phyloP scores from a whole-genome alignment of 2,888 invertebrate genomes.

The Chymomyza amoena region DNA sequence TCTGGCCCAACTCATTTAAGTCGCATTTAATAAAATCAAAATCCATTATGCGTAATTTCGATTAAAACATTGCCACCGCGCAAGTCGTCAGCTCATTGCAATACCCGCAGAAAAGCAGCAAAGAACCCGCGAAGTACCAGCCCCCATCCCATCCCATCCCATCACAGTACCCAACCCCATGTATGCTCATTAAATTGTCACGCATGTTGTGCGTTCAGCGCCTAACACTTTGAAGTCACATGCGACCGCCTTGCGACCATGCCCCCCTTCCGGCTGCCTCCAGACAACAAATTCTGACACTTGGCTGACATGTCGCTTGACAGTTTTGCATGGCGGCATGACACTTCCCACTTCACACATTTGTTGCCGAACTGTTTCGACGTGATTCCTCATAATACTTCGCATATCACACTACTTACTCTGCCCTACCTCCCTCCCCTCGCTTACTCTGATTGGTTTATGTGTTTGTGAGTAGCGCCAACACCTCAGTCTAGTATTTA shows the following conservation, averaged over 20 bases:
- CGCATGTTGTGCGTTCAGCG: slow-evolving; percentile 69
- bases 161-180: slow-evolving; percentile 17
- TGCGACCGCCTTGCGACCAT: background rate
- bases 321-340: slow-evolving; percentile 62
- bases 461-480: slow-evolving; percentile 20
- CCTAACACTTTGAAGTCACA: slow-evolving; percentile 22
- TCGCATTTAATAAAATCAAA: slow-evolving; percentile 73
- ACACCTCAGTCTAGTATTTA: slow-evolving; percentile 46
- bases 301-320: slow-evolving; percentile 65
- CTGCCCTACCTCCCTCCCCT: background rate
- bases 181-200: slow-evolving; percentile 77
- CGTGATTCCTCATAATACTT: slow-evolving; percentile 34
- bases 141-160: slow-evolving; percentile 1
- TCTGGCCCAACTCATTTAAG: slow-evolving; percentile 64
- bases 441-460: slow-evolving; percentile 49
- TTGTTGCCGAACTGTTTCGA: background rate
- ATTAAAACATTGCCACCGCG: slow-evolving; percentile 64
- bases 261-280: slow-evolving; percentile 10
- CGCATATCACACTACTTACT: slow-evolving; percentile 3
- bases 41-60: slow-evolving; percentile 70
- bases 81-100: slow-evolving; percentile 2
- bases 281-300: slow-evolving; percentile 48
- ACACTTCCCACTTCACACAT: slow-evolving; percentile 58
- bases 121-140: background rate
- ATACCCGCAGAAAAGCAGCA: background rate